Conservation (phyloP, 2,888 invertebrate species). For the Anaspis maculata region DNA sequence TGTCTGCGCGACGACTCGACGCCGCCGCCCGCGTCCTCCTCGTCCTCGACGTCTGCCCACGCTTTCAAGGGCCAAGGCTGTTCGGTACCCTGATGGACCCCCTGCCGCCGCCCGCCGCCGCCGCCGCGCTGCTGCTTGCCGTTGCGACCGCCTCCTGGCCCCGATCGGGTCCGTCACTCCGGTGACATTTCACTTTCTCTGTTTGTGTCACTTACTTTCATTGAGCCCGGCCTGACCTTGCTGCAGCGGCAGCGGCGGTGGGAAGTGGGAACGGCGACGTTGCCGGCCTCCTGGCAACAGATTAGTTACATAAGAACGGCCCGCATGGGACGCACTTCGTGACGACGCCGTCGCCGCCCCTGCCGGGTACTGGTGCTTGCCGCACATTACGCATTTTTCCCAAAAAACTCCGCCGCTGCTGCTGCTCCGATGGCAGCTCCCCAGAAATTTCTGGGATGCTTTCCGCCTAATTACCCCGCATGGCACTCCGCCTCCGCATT, state of each 20-base stretch:
- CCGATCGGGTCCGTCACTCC: constrained; percentile 12
- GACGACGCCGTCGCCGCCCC: too few species aligned
- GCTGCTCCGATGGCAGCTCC: too few species aligned
- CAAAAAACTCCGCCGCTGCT: too few species aligned
- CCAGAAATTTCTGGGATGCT: too few species aligned
- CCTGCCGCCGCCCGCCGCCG: constrained; percentile 4
- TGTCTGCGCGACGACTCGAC: constrained; percentile 45
- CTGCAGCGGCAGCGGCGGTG: constrained; percentile 8
- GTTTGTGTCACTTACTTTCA: constrained; percentile 15
- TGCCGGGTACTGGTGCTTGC: too few species aligned
- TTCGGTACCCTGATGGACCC: constrained; percentile 12
- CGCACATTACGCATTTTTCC: too few species aligned
- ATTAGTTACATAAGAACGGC: constrained; percentile 4
- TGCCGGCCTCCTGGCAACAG: constrained; percentile 13
- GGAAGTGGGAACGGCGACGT: constrained; percentile 4
- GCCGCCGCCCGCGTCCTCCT: constrained; percentile 37
- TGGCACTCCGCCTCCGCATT: too few species aligned
- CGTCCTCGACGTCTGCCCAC: constrained; percentile 25
- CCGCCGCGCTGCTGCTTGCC: neutral
- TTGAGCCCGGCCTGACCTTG: constrained; percentile 16
- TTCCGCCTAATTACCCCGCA: too few species aligned
- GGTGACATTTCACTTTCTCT: constrained; percentile 18
- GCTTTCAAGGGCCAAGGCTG: constrained; percentile 30
- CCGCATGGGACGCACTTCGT: neutral
- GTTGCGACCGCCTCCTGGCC: constrained; percentile 7